Base-by-base conservation (phyloP, 2,888 invertebrate genomes). In the Sinhomidia bicolor region DNA sequence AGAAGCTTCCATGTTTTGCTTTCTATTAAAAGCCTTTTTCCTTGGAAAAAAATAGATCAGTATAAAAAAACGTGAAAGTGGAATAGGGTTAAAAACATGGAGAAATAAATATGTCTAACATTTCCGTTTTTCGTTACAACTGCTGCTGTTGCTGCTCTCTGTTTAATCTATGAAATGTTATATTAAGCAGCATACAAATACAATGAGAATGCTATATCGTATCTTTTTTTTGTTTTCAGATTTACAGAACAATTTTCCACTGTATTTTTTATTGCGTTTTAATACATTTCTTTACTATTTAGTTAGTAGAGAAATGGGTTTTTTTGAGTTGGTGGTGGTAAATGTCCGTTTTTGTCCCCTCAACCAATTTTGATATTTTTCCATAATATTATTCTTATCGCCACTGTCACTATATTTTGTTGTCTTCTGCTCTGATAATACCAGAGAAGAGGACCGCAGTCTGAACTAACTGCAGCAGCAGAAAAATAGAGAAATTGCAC, bases 21-120 rank as follows among this genome's bases (percentile, higher is more conserved):
- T 62, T 62, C 62, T 29, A 29, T 68, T 36, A 68, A 68, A 68
- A 36, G 68, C n/a, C 68, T 4, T 20, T 65, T 68, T 68, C 36
- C 68, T 36, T 68, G 36, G 68, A 68, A 68, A 68, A 68, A 68
- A 68, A 32, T 68, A 14, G 68, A 68, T 36, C 68, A 68, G 68
- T 12, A 32, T 17, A 36, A 36, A 60, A 47, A 36, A 36, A 68
- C 36, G 57, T n/a, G 23, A 57, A 57, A 57, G 4, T 36, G 36
- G 68, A 14, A 68, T 68, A 68, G 26, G 68, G 36, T 68, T 36
- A 68, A 68, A 68, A 68, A 68, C 36, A 68, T 68, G 68, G 68
- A 68, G 68, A 68, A 68, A 68, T 68, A 68, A 68, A 68, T 12
- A 68, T 68, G 68, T 68, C 68, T 29, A 68, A 36, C n/a, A 2